These are phyloP conservation scores for Microcebus jonahi DNA, from an alignment of 2,113 vertebrate genomes.

Conservation along the genomic window DNA sequence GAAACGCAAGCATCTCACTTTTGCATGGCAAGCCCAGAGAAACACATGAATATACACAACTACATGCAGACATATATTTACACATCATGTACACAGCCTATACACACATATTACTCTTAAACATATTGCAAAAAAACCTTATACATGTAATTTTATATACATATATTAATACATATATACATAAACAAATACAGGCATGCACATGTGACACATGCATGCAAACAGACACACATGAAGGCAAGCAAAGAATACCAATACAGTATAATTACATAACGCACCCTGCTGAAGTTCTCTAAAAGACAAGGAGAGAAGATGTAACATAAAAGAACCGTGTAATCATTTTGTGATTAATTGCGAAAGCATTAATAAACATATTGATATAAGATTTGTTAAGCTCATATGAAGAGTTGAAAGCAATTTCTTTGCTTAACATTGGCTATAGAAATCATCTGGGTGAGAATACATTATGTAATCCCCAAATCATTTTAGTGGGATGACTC, in stretches of 20 bases:
- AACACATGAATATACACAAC: neutral
- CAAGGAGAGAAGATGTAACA: neutral
- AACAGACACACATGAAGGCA: neutral
- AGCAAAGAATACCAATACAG: neutral
- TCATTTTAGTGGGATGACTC: neutral
- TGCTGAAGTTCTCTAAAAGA: neutral
- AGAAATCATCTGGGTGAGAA: neutral
- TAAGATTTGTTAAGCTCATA: neutral
- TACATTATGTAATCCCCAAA: neutral
- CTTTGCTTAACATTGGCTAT: neutral
- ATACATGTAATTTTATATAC: neutral
- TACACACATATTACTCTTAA: neutral
- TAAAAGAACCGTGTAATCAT: neutral
- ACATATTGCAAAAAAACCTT: neutral
- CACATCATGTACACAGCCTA: neutral
- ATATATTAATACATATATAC: neutral
- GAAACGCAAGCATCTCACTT: neutral
- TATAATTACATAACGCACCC: neutral
- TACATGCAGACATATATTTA: neutral
- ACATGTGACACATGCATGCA: neutral
- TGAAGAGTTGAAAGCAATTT: neutral
- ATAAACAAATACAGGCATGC: neutral
- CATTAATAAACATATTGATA: neutral
- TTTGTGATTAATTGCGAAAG: neutral
- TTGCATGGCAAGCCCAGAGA: neutral